phyloP scores from a whole-genome alignment of 2,888 invertebrate genomes.

The Hyppa rectilinea region DNA sequence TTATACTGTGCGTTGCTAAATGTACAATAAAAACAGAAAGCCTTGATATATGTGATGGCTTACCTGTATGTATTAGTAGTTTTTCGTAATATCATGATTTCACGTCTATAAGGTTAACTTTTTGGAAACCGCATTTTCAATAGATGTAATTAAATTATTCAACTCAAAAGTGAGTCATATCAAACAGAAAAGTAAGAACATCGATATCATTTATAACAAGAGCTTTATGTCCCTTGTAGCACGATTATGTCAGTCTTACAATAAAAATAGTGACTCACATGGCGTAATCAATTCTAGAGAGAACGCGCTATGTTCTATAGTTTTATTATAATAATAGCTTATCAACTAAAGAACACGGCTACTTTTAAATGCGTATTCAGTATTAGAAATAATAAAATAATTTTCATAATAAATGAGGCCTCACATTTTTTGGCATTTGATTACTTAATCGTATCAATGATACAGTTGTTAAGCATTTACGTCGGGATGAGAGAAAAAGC shows the following conservation, averaged over 20 bases:
- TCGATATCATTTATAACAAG: slow-evolving; percentile 40
- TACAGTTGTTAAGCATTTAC: neutral
- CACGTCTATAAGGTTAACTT: neutral
- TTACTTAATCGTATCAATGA: neutral
- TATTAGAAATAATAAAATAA: neutral
- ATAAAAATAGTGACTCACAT: slow-evolving; percentile 65
- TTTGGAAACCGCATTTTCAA: slow-evolving; percentile 9
- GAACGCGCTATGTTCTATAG: slow-evolving; percentile 39
- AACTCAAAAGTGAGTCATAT: slow-evolving; percentile 11
- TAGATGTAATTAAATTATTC: neutral
- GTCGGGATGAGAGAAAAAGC: neutral
- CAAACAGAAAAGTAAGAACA: slow-evolving; percentile 34
- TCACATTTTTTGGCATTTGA: neutral
- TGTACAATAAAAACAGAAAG: slow-evolving; percentile 46
- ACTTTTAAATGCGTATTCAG: slow-evolving; percentile 21
- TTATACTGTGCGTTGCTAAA: slow-evolving; percentile 52
- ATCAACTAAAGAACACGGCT: slow-evolving; percentile 22
- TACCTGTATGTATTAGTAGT: slow-evolving; percentile 14
- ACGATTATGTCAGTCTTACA: slow-evolving; percentile 63
- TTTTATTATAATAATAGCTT: slow-evolving; percentile 44
- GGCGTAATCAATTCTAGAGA: slow-evolving; percentile 53
- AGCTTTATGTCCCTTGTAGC: slow-evolving; percentile 49
- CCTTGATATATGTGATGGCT: slow-evolving; percentile 44
- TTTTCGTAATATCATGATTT: slow-evolving; percentile 23
- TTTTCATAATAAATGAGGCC: neutral